Percentiles rank a stretch among this genome's conserved stretches.
Evolutionary conservation across 2,797 vertebrate species (phyloP).

Genomic region (Champsocephalus esox): DNA sequence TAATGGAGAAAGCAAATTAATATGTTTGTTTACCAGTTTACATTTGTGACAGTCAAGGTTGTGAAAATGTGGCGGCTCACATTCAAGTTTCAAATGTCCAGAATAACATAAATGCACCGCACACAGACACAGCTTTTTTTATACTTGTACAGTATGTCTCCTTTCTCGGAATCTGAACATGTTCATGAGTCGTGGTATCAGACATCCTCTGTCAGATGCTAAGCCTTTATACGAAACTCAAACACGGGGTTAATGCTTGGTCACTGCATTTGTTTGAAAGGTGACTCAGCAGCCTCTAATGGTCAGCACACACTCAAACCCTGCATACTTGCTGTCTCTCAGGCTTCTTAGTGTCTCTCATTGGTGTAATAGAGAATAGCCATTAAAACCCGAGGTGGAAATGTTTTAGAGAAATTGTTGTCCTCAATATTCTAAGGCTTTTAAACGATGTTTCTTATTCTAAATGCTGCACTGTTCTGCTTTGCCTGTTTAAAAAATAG

Average conservation of each 20-base stretch:
- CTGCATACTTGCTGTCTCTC: neutral
- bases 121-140: slow-evolving; percentile 2
- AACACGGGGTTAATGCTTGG: slow-evolving; percentile 33
- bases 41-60: neutral
- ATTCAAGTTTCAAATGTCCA: slow-evolving; percentile 8
- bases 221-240: slow-evolving; percentile 23
- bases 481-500: slow-evolving; percentile 27
- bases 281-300: slow-evolving; percentile 49
- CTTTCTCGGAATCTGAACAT: neutral
- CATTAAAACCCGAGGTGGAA: slow-evolving; percentile 8
- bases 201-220: slow-evolving; percentile 10
- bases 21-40: neutral
- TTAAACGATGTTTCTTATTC: neutral
- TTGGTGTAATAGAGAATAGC: slow-evolving; percentile 9
- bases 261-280: slow-evolving; percentile 36
- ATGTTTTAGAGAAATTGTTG: neutral
- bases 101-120: slow-evolving; percentile 1
- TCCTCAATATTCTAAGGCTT: neutral
- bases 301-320: slow-evolving; percentile 3
- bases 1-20: neutral
- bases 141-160: neutral
- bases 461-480: slow-evolving; percentile 22
- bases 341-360: neutral
- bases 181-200: slow-evolving; percentile 6
- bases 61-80: neutral